Evolutionary conservation across 2,888 invertebrate species (phyloP), one percentile per base, ranked within the genome.

Genomic region (Scrobipalpa costella): DNA sequence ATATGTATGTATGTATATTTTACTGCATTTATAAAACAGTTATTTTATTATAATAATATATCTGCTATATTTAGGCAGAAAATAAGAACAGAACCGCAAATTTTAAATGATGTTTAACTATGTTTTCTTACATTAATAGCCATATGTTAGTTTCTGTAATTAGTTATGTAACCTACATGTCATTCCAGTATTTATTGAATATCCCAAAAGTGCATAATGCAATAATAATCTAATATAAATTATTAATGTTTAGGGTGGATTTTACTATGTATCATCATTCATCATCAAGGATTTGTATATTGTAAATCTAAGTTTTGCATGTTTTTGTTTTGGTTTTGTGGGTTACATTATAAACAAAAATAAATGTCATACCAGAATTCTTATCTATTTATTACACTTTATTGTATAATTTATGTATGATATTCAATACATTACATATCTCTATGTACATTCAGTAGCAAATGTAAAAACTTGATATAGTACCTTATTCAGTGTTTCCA

Each of bases 371-470:
- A 55, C 3, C 52, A 15, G 9, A 72, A 77, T 80, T 83, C 89
- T 88, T 88, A 89, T 80, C 83, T 86, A 89, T 90, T 90, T 90
- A 90, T 88, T 89, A 89, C 21, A 52, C 85, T 79, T 81, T 85
- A 87, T 50, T 84, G 81, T 87, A 88, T 88, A 88, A 88, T 88
- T 89, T 88, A 86, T 77, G 81, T 88, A 86, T 77, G 81, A 84
- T 87, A 73, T 27, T 81, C 69, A 84, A 86, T 87, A 85, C 86
- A 88, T 89, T 87, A 89, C 85, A 88, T 86, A 84, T 79, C 73
- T 81, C 84, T 90, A 90, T 90, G 83, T 90, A 89, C 88, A 89
- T 85, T 84, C 82, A 84, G 83, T 89, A 89, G 88, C 87, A 89
- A 90, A 85, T 85, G 85, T 88, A 89, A 83, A 89, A 84, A 81